Evolutionary conservation across 2,113 vertebrate genomes (phyloP), one percentile per base, ranked within the genome.

Genomic region (Syrrhaptes paradoxus): DNA sequence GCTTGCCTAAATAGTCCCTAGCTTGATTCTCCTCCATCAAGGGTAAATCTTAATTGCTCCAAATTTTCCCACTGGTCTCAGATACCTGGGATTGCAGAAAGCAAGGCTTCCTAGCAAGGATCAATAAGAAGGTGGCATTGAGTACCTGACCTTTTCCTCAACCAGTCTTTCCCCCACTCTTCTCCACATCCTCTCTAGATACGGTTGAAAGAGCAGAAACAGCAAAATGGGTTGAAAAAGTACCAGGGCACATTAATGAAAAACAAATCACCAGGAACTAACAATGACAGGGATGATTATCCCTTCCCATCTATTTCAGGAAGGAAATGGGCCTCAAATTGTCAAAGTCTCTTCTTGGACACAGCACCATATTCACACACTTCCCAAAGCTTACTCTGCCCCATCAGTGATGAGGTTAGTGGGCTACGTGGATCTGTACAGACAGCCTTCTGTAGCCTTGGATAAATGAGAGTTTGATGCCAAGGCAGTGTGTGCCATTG

Each of bases 71-170:
- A 31, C 21, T 74, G 31, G 13, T 65, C 17, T 63, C 43, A 63
- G 57, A 70, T 43, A 71, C 25, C 22, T 61, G 28, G 10, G 19
- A 46, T 28, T 43, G 36, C 43, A 45, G 45, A 85, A 83, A 62
- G 41, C 20, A 63, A 83, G 20, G 70, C 55, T 70, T 55, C 10
- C 41, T 45, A 83, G 29, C 41, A 49, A 77, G 34, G 48, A 43
- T 13, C 0, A 1, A 22, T 62, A 57, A 71, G 46, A 51, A 78
- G 36, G 1, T 0, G 3, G 17, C 9, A 51, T 45, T 45, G 58
- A 58, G 18, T 65, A 26, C 7, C 15, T 45, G 15, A 5, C 22
- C 31, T 71, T 84, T 84, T 43, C 29, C 22, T 28, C 7, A 41
- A 11, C 14, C 29, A 0, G 0, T 54, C 24, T n/a, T 80, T 68